Base-by-base conservation (phyloP, 2,888 invertebrate genomes). In the Pseudeuparius sepicola region DNA sequence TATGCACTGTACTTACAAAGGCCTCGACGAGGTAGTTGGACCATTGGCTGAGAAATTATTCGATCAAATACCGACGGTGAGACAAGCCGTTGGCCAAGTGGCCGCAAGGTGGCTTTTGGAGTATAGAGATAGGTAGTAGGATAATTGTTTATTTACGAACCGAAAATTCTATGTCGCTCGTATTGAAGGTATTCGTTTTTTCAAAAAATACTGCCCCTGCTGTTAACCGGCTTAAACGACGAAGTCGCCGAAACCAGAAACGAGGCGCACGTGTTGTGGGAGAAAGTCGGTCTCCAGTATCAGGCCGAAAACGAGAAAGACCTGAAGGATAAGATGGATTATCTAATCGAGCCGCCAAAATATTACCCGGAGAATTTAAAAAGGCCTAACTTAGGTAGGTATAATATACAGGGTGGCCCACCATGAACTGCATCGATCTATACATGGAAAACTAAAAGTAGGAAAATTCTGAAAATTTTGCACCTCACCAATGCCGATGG, bases 101-200 rank as follows among this genome's bases (percentile, higher is more conserved):
- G 79, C 86, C 1, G 83, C 85, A 3, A 65, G 69, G 26, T 85
- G 89, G 85, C 66, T 90, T 56, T 56, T 84, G 14, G 71, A 75
- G 34, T 73, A 90, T 36, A 70, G 70, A 32, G 92, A 94, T 57
- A 67, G 93, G 47, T n/a, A n/a, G n/a, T n/a, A n/a, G n/a, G n/a
- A n/a, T n/a, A n/a, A n/a, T n/a, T n/a, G n/a, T n/a, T n/a, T n/a
- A n/a, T n/a, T n/a, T n/a, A n/a, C n/a, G n/a, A n/a, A n/a, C n/a
- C n/a, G n/a, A n/a, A n/a, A n/a, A n/a, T n/a, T n/a, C n/a, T n/a
- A n/a, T n/a, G n/a, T n/a, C n/a, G n/a, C n/a, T n/a, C n/a, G n/a
- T n/a, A n/a, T n/a, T n/a, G n/a, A n/a, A n/a, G n/a, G n/a, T 94
- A 94, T 56, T 92, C 92, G 0, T 90, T 78, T 63, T 90, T 87